Evolutionary conservation across 1,140 invertebrate genomes (phyloP), one percentile per base, ranked within the genome.

Genomic region (Cydia pomonella): DNA sequence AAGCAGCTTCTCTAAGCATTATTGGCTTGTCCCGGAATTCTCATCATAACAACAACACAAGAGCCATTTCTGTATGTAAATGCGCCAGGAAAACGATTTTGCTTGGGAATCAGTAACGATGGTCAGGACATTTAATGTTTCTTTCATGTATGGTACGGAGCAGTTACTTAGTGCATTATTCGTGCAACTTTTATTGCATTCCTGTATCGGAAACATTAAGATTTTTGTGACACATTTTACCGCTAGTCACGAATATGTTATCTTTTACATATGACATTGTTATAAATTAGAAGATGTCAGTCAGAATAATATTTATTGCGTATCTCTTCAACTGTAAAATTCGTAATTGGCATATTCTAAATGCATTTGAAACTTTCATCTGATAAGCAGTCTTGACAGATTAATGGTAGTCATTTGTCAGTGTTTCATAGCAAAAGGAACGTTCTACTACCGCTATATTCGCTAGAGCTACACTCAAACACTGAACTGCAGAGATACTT

Each of bases 1-100:
- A 23, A 59, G 53, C 53, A 23, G 53, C 21, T 59, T 59, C 21
- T 59, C 53, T 59, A 59, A 59, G 53, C 21, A n/a, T 59, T 59
- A 59, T 59, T 59, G 53, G 53, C 21, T 59, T 23, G 53, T 59
- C 53, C 53, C 53, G 53, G 53, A 59, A 59, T 59, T 59, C 53
- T 7, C 53, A 59, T 59, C 18, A 59, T 59, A 59, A 59, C 21
- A 18, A 53, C 50, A 59, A 59, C 53, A 59, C 18, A 23, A 59
- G 53, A 23, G n/a, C 53, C n/a, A 59, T 23, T 59, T 23, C 53
- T 23, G 53, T 59, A 59, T 59, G 53, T 59, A 59, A 59, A 23
- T 59, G 53, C 6, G 53, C 9, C 16, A 21, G 6, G 53, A 10
- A 59, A 59, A 59, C 21, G 53, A 59, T 21, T 0, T 12, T 23